Evolutionary conservation across 2,797 vertebrate genomes (phyloP), one percentile per base, ranked within the genome.

Genomic region (Glyptemys insculpta): DNA sequence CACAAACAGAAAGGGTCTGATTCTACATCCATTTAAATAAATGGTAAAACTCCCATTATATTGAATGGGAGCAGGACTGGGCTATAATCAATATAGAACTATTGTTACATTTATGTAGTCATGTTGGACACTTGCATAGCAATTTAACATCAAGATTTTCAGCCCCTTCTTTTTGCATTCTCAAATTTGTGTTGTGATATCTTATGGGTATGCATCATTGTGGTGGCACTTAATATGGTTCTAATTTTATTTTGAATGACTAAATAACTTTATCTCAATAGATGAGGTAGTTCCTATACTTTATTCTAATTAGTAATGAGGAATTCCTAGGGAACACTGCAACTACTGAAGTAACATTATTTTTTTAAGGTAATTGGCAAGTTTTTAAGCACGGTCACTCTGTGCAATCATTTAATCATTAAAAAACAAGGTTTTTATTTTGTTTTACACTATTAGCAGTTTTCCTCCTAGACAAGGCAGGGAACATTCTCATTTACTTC

Each of bases 391-490:
- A 15, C 41, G 89, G 91, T 93, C 89, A 79, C 31, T 79, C 80
- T 10, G 31, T 53, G 79, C 89, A 96, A 89, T 85, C 12, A 90
- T 92, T 89, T 87, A 82, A 82, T 92, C 79, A 65, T 89, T 94
- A 79, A 57, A 50, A 97, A 95, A 76, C n/a, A 52, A 87, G 41
- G 5, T 79, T 93, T 94, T 87, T 85, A 47, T 59, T 84, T 94
- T 87, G 44, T 89, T 91, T 80, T n/a, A 50, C 29, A 84, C 21
- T 53, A 52, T 89, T 88, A 94, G 74, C 29, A 88, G 0, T 93
- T 96, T 96, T 96, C 79, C 44, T 93, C 88, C 80, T 57, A 91
- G 86, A 49, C 47, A 90, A 92, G 21, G 79, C 86, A 65, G 31
- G 50, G 10, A 72, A 85, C 81, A 5, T 80, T 93, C 27, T 92